Evolutionary conservation across 2,797 vertebrate species (phyloP).

Genomic region (Sarcoramphus papa): DNA sequence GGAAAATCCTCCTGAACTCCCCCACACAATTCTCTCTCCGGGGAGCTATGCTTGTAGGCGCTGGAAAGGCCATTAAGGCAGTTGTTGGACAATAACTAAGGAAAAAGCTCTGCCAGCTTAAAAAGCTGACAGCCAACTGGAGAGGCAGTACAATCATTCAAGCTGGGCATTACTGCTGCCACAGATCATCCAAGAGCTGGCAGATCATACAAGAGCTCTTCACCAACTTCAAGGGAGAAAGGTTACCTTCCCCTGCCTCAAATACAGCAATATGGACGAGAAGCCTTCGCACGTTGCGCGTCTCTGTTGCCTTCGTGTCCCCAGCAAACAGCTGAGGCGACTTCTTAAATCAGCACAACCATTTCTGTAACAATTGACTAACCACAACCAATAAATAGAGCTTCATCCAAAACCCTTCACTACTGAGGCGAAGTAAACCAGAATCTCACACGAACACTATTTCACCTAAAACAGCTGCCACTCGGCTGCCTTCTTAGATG

Average conservation of each 20-base stretch:
- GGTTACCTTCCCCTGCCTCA: background rate
- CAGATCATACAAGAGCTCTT: background rate
- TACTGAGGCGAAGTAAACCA: background rate
- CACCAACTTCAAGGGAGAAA: background rate
- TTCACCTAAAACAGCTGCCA: background rate
- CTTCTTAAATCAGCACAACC: background rate
- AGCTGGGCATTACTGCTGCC: background rate
- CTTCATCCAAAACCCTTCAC: background rate
- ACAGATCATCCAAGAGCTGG: background rate
- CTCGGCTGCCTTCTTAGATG: background rate
- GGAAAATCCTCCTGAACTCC: background rate
- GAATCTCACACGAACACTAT: background rate
- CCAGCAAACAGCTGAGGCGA: background rate
- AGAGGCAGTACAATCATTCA: background rate
- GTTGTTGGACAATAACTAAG: background rate
- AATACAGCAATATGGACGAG: background rate
- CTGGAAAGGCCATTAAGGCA: slow-evolving; percentile 18
- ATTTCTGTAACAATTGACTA: background rate
- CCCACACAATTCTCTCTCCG: background rate
- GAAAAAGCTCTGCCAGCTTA: background rate
- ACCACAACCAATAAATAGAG: background rate
- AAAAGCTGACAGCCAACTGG: background rate
- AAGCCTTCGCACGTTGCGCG: background rate
- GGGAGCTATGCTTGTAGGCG: background rate
- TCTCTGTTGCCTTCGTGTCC: background rate